Percentiles rank a stretch among this genome's conserved stretches.
phyloP scores from a whole-genome alignment of 2,113 vertebrate genomes.

The Propithecus coquereli region DNA sequence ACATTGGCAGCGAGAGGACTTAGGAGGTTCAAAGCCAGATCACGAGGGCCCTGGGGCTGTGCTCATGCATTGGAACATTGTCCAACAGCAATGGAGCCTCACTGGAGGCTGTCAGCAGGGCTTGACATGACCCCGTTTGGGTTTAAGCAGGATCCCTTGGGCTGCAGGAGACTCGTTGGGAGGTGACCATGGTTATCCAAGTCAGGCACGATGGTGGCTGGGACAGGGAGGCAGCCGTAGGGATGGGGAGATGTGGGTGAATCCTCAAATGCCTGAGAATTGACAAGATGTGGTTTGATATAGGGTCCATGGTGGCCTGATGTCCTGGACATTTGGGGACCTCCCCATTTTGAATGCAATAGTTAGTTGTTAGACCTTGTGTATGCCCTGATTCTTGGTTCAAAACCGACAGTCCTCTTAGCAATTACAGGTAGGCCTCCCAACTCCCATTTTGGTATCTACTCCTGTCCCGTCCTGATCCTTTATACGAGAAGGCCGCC shows the following conservation, averaged over 20 bases:
- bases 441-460: not conserved
- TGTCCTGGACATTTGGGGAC: not conserved
- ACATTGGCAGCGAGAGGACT: not conserved
- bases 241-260: not conserved
- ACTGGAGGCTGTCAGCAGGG: not conserved
- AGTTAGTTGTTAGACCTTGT: not conserved
- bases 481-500: not conserved
- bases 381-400: not conserved
- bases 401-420: not conserved
- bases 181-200: not conserved
- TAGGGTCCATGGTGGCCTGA: not conserved
- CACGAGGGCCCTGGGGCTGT: rapidly evolving
- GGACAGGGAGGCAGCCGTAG: not conserved
- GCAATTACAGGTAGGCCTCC: not conserved
- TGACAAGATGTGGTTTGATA: not conserved
- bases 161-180: not conserved
- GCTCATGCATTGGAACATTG: not conserved
- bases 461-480: too few relatives aligned
- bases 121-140: not conserved
- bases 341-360: not conserved
- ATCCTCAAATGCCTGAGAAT: not conserved
- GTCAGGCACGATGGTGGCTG: not conserved
- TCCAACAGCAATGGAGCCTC: not conserved
- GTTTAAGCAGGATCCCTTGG: not conserved
- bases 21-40: not conserved